Conservation (phyloP, 2,888 invertebrate genomes). For the Steinernema carpocapsae region DNA sequence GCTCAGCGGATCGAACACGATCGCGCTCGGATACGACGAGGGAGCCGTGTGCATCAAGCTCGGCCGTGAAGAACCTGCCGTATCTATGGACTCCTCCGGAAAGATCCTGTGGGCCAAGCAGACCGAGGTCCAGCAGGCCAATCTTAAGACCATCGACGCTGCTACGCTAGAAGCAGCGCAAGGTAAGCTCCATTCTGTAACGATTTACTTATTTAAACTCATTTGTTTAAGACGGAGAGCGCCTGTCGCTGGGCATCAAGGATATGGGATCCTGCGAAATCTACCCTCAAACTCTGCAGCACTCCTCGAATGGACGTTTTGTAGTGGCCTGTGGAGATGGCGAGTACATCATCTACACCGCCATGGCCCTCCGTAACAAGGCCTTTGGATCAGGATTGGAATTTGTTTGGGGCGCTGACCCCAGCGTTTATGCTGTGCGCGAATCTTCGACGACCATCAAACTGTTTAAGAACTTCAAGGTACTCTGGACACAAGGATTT, state of each 20-base stretch:
- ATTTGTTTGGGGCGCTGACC: slow-evolving; percentile 97
- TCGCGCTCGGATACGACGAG: slow-evolving; percentile 95
- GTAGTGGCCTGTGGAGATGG: slow-evolving; percentile 98
- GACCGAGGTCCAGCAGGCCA: slow-evolving; percentile 86
- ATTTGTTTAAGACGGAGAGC: slow-evolving; percentile 79
- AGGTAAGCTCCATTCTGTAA: slow-evolving; percentile 43
- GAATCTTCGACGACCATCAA: slow-evolving; percentile 89
- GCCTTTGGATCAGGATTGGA: slow-evolving; percentile 88
- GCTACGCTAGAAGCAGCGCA: slow-evolving; percentile 58
- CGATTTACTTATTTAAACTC: slow-evolving; percentile 33
- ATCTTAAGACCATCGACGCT: slow-evolving; percentile 66
- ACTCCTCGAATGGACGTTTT: slow-evolving; percentile 92
- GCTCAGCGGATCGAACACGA: slow-evolving; percentile 70
- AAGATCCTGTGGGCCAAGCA: slow-evolving; percentile 99
- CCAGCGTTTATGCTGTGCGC: slow-evolving; percentile 81
- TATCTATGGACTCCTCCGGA: slow-evolving; percentile 94
- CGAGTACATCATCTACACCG: slow-evolving; percentile 99
- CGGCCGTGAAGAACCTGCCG: slow-evolving; percentile 98
- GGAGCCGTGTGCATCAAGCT: slow-evolving; percentile 90
- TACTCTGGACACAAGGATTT: too few relatives aligned
- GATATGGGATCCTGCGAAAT: slow-evolving; percentile 99
- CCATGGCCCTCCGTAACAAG: slow-evolving; percentile 97
- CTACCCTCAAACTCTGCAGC: slow-evolving; percentile 95
- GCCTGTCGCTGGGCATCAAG: slow-evolving; percentile 89
- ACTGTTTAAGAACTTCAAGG: slow-evolving; percentile 97